Evolutionary conservation across 2,797 vertebrate genomes (phyloP), one percentile per base, ranked within the genome.

Genomic region (Acropternis orthonyx): DNA sequence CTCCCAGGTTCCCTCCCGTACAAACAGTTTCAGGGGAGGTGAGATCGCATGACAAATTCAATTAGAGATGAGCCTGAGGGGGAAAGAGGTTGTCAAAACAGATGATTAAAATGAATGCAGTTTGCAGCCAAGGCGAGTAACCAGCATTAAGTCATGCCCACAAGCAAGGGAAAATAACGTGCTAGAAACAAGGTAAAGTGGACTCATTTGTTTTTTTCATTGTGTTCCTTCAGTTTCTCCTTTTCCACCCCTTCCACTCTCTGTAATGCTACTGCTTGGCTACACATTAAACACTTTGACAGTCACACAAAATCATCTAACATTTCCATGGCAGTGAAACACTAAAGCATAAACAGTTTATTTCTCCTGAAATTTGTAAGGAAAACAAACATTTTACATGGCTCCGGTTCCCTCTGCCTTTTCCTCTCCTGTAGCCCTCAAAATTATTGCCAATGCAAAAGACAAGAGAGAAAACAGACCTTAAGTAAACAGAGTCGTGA

Each of bases 191-290:
- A 96, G 91, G 92, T 94, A 92, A 88, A 92, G 36, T n/a, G 51
- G 39, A 69, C 73, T 88, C 19, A 37, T 89, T 92, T 89, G 43
- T 28, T 87, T 95, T 93, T 84, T 84, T 67, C 72, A 91, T 89
- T 92, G 73, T 94, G 77, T 92, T 89, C 73, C 89, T 92, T 68
- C 55, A 65, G 72, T 90, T 72, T 92, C 93, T 95, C 88, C 66
- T 94, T 92, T 83, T 95, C 76, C 56, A 85, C 61, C 84, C 80
- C 92, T 90, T 79, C 89, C 84, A 81, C 89, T 97, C 89, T 92
- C 85, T 87, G 48, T 43, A 95, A 96, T 94, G 97, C 96, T 94
- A 96, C 98, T 94, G 97, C 95, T 96, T 98, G 97, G 97, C 96
- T 89, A 75, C 72, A 85, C 93, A 97, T 98, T 91, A 98, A 97